phyloP scores from a whole-genome alignment of 2,888 invertebrate genomes.

The Oxyteleia sp. region DNA sequence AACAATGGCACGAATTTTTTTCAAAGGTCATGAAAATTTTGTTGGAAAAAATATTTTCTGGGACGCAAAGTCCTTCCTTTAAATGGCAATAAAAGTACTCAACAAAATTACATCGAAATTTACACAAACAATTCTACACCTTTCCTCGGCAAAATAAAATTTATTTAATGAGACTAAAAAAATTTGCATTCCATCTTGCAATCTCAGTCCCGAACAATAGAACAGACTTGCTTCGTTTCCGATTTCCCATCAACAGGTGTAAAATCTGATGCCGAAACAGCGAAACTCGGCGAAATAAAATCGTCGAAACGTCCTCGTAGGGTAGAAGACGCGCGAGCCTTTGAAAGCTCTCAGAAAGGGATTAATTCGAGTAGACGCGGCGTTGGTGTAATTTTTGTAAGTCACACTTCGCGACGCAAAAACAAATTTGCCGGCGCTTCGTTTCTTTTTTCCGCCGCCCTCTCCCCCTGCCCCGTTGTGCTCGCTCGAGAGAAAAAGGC shows the following conservation, averaged over 20 bases:
- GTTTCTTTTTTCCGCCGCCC: constrained; percentile 24
- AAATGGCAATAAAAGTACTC: no score
- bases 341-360: constrained; percentile 33
- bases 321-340: not conserved
- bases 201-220: no score
- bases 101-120: no score
- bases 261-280: constrained; percentile 20
- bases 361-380: constrained; percentile 42
- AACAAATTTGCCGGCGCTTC: constrained; percentile 54
- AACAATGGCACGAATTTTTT: no score
- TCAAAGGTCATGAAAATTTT: no score
- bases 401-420: constrained; percentile 52
- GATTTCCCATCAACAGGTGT: constrained; percentile 47
- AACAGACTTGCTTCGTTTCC: not conserved
- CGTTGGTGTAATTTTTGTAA: constrained; percentile 53
- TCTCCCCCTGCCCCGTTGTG: no score
- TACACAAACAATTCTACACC: no score
- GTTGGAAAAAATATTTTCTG: no score
- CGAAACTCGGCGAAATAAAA: not conserved
- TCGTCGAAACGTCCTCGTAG: not conserved
- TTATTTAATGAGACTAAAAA: no score
- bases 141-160: no score
- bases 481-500: constrained; percentile 25
- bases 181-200: no score
- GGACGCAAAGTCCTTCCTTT: no score